Evolutionary conservation across 1,140 invertebrate genomes (phyloP).

Genomic region (Phthorimaea operculella): DNA sequence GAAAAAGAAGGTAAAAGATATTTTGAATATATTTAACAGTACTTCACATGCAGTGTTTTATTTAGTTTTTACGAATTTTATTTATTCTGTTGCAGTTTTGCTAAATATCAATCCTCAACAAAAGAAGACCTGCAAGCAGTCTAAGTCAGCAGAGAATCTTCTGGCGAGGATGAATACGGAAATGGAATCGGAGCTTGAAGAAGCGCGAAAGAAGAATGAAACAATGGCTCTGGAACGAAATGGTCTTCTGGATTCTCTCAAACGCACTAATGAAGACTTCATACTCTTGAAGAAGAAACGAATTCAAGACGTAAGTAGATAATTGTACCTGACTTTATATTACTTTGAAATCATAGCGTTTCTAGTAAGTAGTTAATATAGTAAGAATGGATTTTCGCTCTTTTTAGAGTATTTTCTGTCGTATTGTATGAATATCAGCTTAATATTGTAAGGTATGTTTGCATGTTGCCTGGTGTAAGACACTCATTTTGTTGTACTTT

Average conservation of each 20-base stretch:
- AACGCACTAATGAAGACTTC: slow-evolving; percentile 76
- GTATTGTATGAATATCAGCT: too few relatives aligned
- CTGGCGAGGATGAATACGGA: slow-evolving; percentile 61
- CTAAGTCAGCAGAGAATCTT: slow-evolving; percentile 62
- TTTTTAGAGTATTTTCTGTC: too few relatives aligned
- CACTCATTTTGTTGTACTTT: too few relatives aligned
- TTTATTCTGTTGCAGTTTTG: slow-evolving; percentile 44
- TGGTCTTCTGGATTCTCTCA: slow-evolving; percentile 70
- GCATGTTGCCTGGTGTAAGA: too few relatives aligned
- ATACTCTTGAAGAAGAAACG: slow-evolving; percentile 78
- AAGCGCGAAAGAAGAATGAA: slow-evolving; percentile 69
- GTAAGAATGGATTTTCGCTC: too few relatives aligned
- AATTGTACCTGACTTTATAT: too few relatives aligned
- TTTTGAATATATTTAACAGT: neutral
- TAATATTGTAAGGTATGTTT: too few relatives aligned
- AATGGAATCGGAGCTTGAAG: slow-evolving; percentile 52
- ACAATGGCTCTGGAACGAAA: slow-evolving; percentile 70
- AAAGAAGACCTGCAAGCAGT: slow-evolving; percentile 48
- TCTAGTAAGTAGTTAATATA: too few relatives aligned
- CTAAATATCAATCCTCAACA: slow-evolving; percentile 65
- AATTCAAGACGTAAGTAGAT: slow-evolving; percentile 75
- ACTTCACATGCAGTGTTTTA: neutral
- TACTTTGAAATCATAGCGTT: too few relatives aligned
- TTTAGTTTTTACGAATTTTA: neutral
- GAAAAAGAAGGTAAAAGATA: slow-evolving; percentile 74